These are phyloP conservation scores for Synergus itoensis DNA, from an alignment of 2,888 invertebrate genomes.

Conservation along the genomic window DNA sequence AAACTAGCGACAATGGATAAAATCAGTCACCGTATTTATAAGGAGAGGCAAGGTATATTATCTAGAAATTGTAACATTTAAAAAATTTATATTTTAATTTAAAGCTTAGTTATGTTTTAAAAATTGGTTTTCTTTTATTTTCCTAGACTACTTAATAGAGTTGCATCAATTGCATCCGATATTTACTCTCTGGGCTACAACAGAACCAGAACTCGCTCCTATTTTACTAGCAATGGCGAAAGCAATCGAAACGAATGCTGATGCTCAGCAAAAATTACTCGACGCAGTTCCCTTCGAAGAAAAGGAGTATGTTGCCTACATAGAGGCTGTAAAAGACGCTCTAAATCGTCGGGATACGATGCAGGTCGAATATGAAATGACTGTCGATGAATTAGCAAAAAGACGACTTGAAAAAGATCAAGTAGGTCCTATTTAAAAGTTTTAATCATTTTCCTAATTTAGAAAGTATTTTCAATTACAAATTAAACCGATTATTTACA, in stretches of 20 bases:
- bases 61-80: constrained; percentile 42
- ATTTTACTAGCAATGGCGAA: constrained; percentile 78
- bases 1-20: constrained; percentile 83
- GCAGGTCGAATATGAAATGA: constrained; percentile 83
- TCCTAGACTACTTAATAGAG: constrained; percentile 79
- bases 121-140: constrained; percentile 37
- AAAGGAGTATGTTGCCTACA: constrained; percentile 83
- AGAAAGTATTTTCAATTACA: not conserved
- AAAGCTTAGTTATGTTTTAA: constrained; percentile 15
- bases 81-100: not conserved
- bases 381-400: constrained; percentile 82
- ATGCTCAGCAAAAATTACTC: constrained; percentile 79
- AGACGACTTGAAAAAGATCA: constrained; percentile 82
- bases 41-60: constrained; percentile 80
- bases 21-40: constrained; percentile 83
- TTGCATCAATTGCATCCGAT: constrained; percentile 82
- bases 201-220: constrained; percentile 80
- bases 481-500: constrained; percentile 46
- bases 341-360: constrained; percentile 82
- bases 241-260: constrained; percentile 79
- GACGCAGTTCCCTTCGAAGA: constrained; percentile 78
- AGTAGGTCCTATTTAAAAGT: constrained; percentile 72
- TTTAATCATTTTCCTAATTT: constrained; percentile 16
- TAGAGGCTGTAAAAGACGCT: constrained; percentile 85
- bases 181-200: constrained; percentile 82